Base-by-base conservation (phyloP, 2,888 invertebrate species). In the Ptychoptera contaminata region DNA sequence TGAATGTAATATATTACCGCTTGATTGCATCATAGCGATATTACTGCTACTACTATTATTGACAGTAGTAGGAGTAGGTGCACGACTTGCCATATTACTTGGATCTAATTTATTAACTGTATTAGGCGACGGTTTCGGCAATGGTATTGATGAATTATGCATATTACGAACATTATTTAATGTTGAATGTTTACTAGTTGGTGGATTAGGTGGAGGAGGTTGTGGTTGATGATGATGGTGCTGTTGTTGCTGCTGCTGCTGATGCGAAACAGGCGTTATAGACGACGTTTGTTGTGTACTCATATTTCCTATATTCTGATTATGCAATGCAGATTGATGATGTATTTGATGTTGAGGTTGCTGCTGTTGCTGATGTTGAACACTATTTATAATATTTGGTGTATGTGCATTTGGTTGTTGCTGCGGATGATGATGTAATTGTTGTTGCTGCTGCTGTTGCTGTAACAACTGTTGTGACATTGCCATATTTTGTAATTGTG, bases 371-470 rank as follows among this genome's bases (percentile, higher is more conserved):
- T 10, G 52, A 43, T 52, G 48, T 47, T 23, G 42, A 46, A 14
- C 44, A 59, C 38, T 56, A 52, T 44, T 63, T 61, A 23, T 60
- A 60, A 40, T 64, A 59, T 11, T 63, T 60, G 46, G 63, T 7
- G 14, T 10, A 32, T 11, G 9, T n/a, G 32, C 9, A 60, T 54
- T 44, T 46, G 23, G 47, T 44, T 48, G 49, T 30, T 32, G n/a
- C n/a, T n/a, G 34, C 41, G 42, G 49, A 43, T 42, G 43, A 38
- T 47, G 43, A 39, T 44, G 47, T 46, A 46, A 53, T 51, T 32
- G 48, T 44, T 29, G 53, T 47, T 23, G 52, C 43, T 38, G 50
- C 39, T 12, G 48, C 36, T 23, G 51, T 38, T 37, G 40, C 15
- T 40, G 48, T 45, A 44, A 44, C 23, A 16, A 34, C 15, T 40